Evolutionary conservation across 2,888 invertebrate genomes (phyloP).

Genomic region (Rhodophaea formosa): DNA sequence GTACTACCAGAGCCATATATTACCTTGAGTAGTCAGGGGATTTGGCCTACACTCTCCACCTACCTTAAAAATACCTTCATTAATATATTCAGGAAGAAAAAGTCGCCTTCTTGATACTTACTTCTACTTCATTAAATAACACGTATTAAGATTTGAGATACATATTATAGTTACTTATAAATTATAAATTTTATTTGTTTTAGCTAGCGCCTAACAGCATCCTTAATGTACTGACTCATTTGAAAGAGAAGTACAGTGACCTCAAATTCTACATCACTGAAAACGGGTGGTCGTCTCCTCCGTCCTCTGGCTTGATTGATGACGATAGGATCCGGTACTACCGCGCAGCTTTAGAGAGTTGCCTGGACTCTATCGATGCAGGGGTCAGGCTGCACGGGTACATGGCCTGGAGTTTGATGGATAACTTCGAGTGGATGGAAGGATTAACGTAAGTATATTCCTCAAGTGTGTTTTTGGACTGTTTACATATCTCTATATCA

Average conservation of each 20-base stretch:
- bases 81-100: too few species aligned
- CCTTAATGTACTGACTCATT: constrained; percentile 72
- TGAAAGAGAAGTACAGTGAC: constrained; percentile 71
- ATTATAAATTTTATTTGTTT: constrained; percentile 9
- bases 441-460: constrained; percentile 78
- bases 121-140: too few species aligned
- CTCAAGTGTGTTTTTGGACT: constrained; percentile 13
- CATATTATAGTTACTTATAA: too few species aligned
- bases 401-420: constrained; percentile 83
- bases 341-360: constrained; percentile 61
- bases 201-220: constrained; percentile 82
- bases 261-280: constrained; percentile 82
- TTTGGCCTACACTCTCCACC: too few species aligned
- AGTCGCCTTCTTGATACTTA: too few species aligned
- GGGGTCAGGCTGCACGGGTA: constrained; percentile 76
- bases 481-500: neutral
- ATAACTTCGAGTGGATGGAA: constrained; percentile 83
- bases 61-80: too few species aligned
- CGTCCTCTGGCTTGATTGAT: constrained; percentile 57
- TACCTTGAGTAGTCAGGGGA: too few species aligned
- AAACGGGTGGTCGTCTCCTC: constrained; percentile 77
- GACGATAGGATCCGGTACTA: constrained; percentile 65
- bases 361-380: constrained; percentile 65
- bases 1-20: too few species aligned
- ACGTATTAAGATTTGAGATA: too few species aligned